A percentile compares a stretch with the other conserved stretches of the same genome.
phyloP scores from a whole-genome alignment of 2,113 vertebrate genomes.

The Micromys minutus region DNA sequence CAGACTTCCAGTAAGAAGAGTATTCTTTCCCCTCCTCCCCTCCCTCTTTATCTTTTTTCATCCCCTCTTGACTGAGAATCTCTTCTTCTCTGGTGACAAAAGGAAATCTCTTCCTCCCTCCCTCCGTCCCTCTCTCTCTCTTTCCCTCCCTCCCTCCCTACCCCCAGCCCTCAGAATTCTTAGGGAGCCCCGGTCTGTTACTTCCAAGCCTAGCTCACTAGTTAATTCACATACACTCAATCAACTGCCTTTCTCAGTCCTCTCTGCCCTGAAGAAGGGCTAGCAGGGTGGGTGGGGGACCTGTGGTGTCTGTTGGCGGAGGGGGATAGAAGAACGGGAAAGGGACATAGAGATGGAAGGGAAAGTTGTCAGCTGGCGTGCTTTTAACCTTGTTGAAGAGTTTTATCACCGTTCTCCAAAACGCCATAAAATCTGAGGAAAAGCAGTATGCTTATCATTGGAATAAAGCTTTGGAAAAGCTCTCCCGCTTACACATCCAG shows the following conservation, averaged over 20 bases:
- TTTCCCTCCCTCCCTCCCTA: no score
- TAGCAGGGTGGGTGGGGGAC: not conserved
- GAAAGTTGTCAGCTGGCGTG: not conserved
- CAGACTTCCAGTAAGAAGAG: slow-evolving; percentile 10
- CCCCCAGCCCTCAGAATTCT: not conserved
- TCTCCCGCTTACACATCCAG: not conserved
- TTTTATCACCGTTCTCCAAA: not conserved
- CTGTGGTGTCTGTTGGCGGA: not conserved
- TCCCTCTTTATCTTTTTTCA: not conserved
- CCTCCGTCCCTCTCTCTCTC: not conserved
- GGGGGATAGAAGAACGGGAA: not conserved
- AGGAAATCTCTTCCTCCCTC: not conserved
- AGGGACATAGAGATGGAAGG: not conserved
- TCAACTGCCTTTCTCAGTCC: not conserved
- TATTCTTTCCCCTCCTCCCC: not conserved
- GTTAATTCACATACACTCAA: not conserved
- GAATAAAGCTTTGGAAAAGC: not conserved
- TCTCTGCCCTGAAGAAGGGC: accelerated
- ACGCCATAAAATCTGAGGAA: not conserved
- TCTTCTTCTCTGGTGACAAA: slow-evolving; percentile 17
- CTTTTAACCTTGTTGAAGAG: not conserved
- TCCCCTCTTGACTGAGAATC: not conserved
- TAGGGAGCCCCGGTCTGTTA: not conserved
- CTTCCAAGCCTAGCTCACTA: not conserved
- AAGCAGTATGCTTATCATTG: not conserved